Base-by-base conservation (phyloP, 2,888 invertebrate genomes). In the Chrysodeixis includens region DNA sequence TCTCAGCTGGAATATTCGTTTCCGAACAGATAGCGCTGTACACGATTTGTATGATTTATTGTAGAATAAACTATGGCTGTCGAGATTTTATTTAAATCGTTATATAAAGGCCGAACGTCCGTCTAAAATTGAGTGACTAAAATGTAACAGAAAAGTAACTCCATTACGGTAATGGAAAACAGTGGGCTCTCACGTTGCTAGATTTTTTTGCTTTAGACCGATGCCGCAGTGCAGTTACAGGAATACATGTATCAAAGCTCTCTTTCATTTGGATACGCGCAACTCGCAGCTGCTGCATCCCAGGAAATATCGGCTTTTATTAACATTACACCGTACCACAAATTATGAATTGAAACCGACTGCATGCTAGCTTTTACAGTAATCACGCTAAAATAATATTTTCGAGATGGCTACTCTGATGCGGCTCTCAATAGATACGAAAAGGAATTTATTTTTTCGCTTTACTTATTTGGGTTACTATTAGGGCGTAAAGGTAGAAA, bases 161-260 rank as follows among this genome's bases (percentile, higher is more conserved):
- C 91, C 92, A 93, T 93, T 93, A 93, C 83, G 81, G 84, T 93
- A 93, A 93, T 93, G 92, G 92, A 92, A 92, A 92, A 93, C 91
- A 93, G 90, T 91, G 90, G 87, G 87, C 88, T 88, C 88, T 89
- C 86, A 77, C 86, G 89, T 86, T 84, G 88, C 84, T 87, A 83
- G 85, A 77, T 87, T 89, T 90, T 88, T 88, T 88, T 86, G 83
- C 85, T 87, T 86, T 86, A 82, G 86, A 83, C 87, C 88, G 83
- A 88, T 88, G 90, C 91, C 92, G 92, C 93, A 93, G 80, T 92
- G 93, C 93, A 92, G 92, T 90, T 91, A 90, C 88, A 91, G 89
- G 87, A 88, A 90, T 91, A 90, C 89, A 90, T 92, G 90, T 91
- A 91, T 92, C 91, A 92, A 92, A 91, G 89, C 87, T 81, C 89